phyloP scores from a whole-genome alignment of 1,140 invertebrate genomes.

The Alviniconcha marisindica region DNA sequence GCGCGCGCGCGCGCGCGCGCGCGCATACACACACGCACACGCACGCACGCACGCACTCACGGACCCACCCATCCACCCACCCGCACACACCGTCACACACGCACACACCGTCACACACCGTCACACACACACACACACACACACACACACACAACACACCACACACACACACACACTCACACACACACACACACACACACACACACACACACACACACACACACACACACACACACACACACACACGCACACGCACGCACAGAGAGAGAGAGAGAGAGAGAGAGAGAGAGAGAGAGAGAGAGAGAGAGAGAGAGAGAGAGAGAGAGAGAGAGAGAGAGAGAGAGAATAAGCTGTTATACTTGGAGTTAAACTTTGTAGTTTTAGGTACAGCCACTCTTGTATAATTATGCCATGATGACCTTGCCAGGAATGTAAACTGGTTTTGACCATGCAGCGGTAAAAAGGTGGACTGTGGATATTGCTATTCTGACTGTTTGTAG shows the following conservation, averaged over 20 bases:
- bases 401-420: too few species aligned
- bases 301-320: too few species aligned
- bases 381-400: too few species aligned
- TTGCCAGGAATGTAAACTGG: too few species aligned
- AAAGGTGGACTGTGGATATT: too few species aligned
- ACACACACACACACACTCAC: neutral
- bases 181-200: slow-evolving; percentile 8
- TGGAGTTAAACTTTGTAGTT: too few species aligned
- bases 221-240: slow-evolving; percentile 3
- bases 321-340: too few species aligned
- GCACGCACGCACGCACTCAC: neutral
- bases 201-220: slow-evolving; percentile 23
- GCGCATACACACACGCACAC: neutral
- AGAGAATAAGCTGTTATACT: too few species aligned
- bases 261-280: too few species aligned
- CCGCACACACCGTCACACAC: neutral
- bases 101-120: neutral
- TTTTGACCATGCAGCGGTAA: too few species aligned
- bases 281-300: too few species aligned
- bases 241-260: neutral
- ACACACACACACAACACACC: neutral
- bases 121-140: slow-evolving; percentile 4
- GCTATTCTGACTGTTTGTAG: too few species aligned
- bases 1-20: neutral
- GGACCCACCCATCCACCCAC: neutral